phyloP scores from a whole-genome alignment of 2,888 invertebrate species.

The Drosophila kanekoi region DNA sequence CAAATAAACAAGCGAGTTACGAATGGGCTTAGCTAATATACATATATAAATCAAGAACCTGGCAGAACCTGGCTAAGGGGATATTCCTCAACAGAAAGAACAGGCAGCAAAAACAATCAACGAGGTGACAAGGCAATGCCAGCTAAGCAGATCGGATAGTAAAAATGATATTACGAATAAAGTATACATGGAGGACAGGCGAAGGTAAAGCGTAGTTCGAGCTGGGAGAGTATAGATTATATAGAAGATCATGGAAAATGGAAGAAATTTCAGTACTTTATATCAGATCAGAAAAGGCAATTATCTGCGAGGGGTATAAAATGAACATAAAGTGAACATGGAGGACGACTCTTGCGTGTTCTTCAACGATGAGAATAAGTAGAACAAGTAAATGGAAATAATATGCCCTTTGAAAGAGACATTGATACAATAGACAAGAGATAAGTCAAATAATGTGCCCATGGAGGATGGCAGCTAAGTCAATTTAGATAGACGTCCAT shows the following conservation, averaged over 20 bases:
- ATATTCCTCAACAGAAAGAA: background rate
- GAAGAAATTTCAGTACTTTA: too few species aligned
- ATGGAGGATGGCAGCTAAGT: background rate
- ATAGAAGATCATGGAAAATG: too few species aligned
- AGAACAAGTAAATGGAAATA: too few species aligned
- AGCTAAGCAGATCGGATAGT: background rate
- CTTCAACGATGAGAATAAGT: too few species aligned
- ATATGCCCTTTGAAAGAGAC: too few species aligned
- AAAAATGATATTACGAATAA: background rate
- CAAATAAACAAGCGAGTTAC: slow-evolving; percentile 9
- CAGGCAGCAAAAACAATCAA: background rate
- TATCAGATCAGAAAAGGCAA: too few species aligned
- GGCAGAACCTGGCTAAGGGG: background rate
- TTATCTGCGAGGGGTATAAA: too few species aligned
- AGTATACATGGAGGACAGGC: background rate
- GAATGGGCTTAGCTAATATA: background rate
- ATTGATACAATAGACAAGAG: background rate
- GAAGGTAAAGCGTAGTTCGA: background rate
- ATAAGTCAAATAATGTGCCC: background rate
- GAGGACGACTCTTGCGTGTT: too few species aligned
- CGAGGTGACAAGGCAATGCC: too few species aligned
- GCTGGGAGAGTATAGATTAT: background rate
- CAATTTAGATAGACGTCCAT: background rate
- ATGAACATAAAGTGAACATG: too few species aligned
- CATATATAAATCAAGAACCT: slow-evolving; percentile 2